Evolutionary conservation across 2,888 invertebrate genomes (phyloP).

Genomic region (Brachypterus glaber): DNA sequence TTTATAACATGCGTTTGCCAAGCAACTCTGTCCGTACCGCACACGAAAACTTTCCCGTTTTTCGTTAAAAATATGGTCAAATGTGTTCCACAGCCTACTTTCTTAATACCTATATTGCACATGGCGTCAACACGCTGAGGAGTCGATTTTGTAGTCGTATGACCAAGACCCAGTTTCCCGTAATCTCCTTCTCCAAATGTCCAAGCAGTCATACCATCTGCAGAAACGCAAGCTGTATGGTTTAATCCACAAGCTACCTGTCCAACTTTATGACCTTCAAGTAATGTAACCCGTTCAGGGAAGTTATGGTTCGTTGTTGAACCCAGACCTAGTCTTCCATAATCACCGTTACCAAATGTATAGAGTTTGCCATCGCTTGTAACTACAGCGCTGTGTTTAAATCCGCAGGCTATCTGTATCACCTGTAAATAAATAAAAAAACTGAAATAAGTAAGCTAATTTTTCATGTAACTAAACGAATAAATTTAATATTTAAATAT

Average conservation of each 20-base stretch:
- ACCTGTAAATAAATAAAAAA: background rate
- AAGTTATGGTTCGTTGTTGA: slow-evolving; percentile 51
- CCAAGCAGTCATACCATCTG: slow-evolving; percentile 51
- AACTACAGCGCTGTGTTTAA: slow-evolving; percentile 55
- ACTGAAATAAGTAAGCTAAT: background rate
- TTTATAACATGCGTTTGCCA: slow-evolving; percentile 46
- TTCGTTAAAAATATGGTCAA: slow-evolving; percentile 53
- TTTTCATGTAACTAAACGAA: background rate
- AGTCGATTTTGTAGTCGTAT: slow-evolving; percentile 39
- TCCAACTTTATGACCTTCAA: slow-evolving; percentile 42
- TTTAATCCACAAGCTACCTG: slow-evolving; percentile 54
- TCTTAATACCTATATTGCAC: slow-evolving; percentile 46
- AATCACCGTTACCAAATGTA: slow-evolving; percentile 58
- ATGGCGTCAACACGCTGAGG: slow-evolving; percentile 48
- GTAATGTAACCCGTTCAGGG: slow-evolving; percentile 47
- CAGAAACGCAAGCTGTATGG: slow-evolving; percentile 52
- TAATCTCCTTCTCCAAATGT: slow-evolving; percentile 58
- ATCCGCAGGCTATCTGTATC: slow-evolving; percentile 48
- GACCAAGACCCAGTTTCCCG: slow-evolving; percentile 48
- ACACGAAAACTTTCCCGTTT: slow-evolving; percentile 50
- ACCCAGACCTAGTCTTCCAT: slow-evolving; percentile 51
- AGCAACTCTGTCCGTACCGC: slow-evolving; percentile 51
- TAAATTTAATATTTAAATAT: slow-evolving; percentile 5
- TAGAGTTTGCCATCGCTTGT: slow-evolving; percentile 54
- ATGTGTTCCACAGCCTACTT: slow-evolving; percentile 54